Percentiles rank a stretch among this genome's conserved stretches.
phyloP scores from a whole-genome alignment of 1,140 invertebrate genomes.

The Lasioglossum albipes region DNA sequence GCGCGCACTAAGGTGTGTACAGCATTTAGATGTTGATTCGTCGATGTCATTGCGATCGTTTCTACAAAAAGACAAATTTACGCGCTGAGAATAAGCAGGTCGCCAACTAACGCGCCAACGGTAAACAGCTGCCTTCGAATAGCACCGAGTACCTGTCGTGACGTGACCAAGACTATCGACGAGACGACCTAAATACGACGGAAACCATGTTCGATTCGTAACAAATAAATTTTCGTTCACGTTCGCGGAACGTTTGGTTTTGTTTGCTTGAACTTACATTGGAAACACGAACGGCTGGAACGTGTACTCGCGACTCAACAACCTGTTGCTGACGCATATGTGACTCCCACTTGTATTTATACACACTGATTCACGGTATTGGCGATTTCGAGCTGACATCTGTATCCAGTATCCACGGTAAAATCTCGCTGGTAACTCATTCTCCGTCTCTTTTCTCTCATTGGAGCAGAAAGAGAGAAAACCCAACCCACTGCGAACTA shows the following conservation, averaged over 20 bases:
- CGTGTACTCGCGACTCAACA: conserved; percentile 27
- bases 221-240: background rate
- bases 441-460: too few relatives aligned
- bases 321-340: conserved; percentile 56
- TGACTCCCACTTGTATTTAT: conserved; percentile 8
- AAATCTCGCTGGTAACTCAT: background rate
- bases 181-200: background rate
- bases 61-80: conserved; percentile 13
- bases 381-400: conserved; percentile 41
- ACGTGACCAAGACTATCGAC: background rate
- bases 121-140: conserved; percentile 18
- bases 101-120: conserved; percentile 24
- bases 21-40: background rate
- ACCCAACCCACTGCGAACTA: too few relatives aligned
- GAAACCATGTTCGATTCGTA: conserved; percentile 1
- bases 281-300: conserved; percentile 33
- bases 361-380: conserved; percentile 31
- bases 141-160: conserved; percentile 8
- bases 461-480: too few relatives aligned
- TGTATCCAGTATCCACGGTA: conserved; percentile 17
- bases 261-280: conserved; percentile 5
- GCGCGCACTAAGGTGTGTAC: too few relatives aligned
- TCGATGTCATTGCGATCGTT: background rate
- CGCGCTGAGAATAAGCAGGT: background rate
- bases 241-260: conserved; percentile 9